Base-by-base conservation (phyloP, 1,140 invertebrate genomes). In the Sitobion miscanthi region DNA sequence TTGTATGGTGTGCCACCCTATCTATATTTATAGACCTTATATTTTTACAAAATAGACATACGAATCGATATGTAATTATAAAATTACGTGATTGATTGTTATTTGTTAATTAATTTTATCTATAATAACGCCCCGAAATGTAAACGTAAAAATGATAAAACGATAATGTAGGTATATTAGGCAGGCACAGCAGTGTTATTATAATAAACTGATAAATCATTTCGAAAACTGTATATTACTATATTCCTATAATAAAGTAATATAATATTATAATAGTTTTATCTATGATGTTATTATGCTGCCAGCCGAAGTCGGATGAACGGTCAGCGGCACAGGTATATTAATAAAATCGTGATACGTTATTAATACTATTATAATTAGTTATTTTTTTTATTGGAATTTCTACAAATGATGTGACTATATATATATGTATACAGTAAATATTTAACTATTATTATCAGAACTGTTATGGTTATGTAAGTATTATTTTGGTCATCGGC, bases 401-500 rank as follows among this genome's bases (percentile, higher is more conserved):
- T 9, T 49, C 45, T 45, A 21, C 23, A 83, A 38, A 38, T 23
- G 21, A 83, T 83, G 21, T 35, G 23, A 45, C 9, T 45, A 83
- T 83, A 14, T 17, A 4, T 49, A n/a, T 49, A 49, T 49, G 20
- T 45, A 45, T 21, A 23, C 23, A 54, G 30, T 77, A 77, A 77
- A 77, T 77, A 77, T 77, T 77, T 77, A 77, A n/a, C 62, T 7
- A 77, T n/a, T n/a, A 17, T 77, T 1, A 77, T 77, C 30, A 77
- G n/a, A 77, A 77, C 62, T 87, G 52, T 23, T 49, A 47, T 21
- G 25, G n/a, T 52, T 52, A 35, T 49, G 30, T n/a, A n/a, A 49
- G 86, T 87, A 87, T 87, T 87, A 49, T 87, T 87, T 87, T 87
- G 86, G 47, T 87, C 30, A 49, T 49, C 30, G 14, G 35, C 25